phyloP scores from a whole-genome alignment of 2,113 vertebrate species.

The Cercocebus atys region DNA sequence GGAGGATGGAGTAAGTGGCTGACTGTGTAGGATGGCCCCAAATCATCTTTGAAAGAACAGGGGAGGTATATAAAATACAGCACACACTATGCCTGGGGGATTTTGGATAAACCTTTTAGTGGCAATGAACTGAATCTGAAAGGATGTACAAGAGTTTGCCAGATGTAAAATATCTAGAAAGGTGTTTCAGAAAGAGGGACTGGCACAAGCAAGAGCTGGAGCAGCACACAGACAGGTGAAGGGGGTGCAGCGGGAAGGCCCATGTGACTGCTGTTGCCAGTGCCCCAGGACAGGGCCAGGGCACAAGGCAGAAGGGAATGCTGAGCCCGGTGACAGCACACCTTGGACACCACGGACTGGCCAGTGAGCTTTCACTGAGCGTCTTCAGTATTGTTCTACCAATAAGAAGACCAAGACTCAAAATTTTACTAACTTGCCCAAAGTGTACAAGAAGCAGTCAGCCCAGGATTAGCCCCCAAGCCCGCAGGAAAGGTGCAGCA shows the following conservation, averaged over 20 bases:
- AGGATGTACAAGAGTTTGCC: not conserved
- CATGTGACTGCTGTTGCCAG: rapidly evolving
- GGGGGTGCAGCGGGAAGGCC: not conserved
- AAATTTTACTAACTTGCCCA: not conserved
- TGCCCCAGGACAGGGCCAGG: not conserved
- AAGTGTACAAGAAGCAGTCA: not conserved
- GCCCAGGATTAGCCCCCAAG: not conserved
- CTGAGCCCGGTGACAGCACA: not conserved
- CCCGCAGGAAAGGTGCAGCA: too few species aligned
- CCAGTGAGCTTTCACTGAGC: not conserved
- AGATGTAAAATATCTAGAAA: not conserved
- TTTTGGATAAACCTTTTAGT: not conserved
- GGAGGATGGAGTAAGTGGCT: not conserved
- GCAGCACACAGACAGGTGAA: not conserved
- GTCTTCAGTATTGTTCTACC: not conserved
- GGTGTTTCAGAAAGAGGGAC: not conserved
- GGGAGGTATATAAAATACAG: not conserved
- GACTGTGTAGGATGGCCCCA: not conserved
- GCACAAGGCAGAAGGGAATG: not conserved
- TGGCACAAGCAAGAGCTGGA: not conserved
- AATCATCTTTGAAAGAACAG: not conserved
- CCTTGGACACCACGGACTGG: not conserved
- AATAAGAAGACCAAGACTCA: not conserved
- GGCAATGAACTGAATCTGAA: not conserved
- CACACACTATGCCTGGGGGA: not conserved